phyloP scores from a whole-genome alignment of 2,797 vertebrate species.

The Lagodon rhomboides region DNA sequence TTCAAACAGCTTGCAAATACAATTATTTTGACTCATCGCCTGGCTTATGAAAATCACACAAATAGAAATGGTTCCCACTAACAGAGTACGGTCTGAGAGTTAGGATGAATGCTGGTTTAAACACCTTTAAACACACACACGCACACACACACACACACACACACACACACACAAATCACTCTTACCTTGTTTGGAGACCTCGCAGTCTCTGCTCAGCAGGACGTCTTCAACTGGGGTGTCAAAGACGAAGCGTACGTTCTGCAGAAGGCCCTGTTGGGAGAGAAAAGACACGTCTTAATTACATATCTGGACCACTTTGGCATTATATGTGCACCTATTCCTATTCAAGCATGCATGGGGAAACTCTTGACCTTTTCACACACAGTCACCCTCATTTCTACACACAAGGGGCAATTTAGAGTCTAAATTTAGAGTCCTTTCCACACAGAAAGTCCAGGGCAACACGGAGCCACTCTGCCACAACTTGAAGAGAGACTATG shows the following conservation, averaged over 20 bases:
- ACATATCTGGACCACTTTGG: not conserved
- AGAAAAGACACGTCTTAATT: slow-evolving; percentile 27
- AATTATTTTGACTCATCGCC: slow-evolving; percentile 66
- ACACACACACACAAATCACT: not conserved
- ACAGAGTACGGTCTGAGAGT: not conserved
- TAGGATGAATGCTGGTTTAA: not conserved
- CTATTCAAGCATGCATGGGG: not conserved
- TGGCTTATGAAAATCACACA: slow-evolving; percentile 45
- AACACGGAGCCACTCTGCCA: slow-evolving; percentile 40
- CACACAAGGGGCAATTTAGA: slow-evolving; percentile 60
- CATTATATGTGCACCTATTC: not conserved
- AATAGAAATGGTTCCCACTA: slow-evolving; percentile 34
- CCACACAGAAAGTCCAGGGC: slow-evolving; percentile 34
- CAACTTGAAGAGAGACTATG: slow-evolving; percentile 28
- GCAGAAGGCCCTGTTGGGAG: slow-evolving; percentile 91
- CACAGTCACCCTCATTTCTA: slow-evolving; percentile 37
- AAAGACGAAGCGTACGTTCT: slow-evolving; percentile 93
- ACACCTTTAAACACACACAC: not conserved
- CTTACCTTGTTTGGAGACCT: slow-evolving; percentile 90
- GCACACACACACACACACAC: no score
- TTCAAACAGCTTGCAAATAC: slow-evolving; percentile 54
- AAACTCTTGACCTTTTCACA: slow-evolving; percentile 35
- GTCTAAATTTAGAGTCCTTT: slow-evolving; percentile 62
- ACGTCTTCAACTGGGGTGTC: slow-evolving; percentile 91
- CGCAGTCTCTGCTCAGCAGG: slow-evolving; percentile 92